Percentiles rank a stretch among this genome's conserved stretches.
Conservation (phyloP, 2,888 invertebrate species). For the Hipparchia sbordonii region DNA sequence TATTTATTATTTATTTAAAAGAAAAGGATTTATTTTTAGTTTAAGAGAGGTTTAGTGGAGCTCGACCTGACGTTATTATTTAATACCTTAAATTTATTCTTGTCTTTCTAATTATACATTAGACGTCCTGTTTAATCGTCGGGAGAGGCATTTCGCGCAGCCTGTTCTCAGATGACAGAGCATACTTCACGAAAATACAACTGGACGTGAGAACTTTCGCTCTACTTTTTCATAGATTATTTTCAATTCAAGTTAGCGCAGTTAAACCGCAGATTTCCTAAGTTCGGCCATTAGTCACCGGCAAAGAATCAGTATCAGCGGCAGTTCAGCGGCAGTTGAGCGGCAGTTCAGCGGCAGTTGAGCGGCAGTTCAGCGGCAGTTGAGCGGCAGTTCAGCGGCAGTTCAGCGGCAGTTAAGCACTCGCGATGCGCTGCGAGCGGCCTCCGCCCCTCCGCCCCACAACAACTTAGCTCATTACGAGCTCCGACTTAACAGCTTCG, state of each 20-base stretch:
- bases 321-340: not conserved
- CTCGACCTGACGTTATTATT: no score
- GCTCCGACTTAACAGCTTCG: not conserved
- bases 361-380: not conserved
- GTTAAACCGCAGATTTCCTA: not conserved
- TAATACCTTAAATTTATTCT: no score
- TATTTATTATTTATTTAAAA: no score
- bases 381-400: no score
- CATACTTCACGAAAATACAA: not conserved
- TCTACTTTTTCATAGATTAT: not conserved
- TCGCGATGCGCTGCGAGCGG: not conserved
- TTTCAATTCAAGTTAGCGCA: not conserved
- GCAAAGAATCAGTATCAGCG: not conserved
- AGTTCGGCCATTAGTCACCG: not conserved
- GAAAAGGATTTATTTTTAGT: no score
- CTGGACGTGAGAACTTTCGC: no score
- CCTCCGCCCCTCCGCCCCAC: not conserved
- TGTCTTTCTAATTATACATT: no score
- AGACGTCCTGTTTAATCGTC: no score
- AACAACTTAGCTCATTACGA: conserved; percentile 18
- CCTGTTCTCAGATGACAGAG: no score
- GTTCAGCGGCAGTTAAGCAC: not conserved
- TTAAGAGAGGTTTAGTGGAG: no score
- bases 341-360: not conserved
- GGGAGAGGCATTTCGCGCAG: no score